Evolutionary conservation across 2,113 vertebrate species (phyloP).

Genomic region (Trichomycterus rosablanca): DNA sequence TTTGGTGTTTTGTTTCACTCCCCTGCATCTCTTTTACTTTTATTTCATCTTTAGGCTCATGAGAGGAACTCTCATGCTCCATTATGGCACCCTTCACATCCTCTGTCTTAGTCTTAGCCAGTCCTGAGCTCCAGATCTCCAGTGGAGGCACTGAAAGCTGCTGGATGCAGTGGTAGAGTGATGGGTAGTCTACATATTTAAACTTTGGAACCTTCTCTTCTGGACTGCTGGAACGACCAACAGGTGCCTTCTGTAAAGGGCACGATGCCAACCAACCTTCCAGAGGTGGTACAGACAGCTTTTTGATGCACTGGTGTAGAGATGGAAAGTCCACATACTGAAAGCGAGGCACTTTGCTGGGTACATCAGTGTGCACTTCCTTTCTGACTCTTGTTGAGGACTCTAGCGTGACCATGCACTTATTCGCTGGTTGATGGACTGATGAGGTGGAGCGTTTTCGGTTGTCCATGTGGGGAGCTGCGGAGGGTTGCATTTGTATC

Average conservation of each 20-base stretch:
- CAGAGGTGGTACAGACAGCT: conserved; percentile 50
- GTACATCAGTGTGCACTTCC: conserved; percentile 40
- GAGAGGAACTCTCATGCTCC: conserved; percentile 1
- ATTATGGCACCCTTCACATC: background rate
- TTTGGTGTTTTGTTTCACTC: too few species aligned
- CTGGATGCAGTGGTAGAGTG: conserved; percentile 55
- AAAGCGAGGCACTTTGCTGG: conserved; percentile 51
- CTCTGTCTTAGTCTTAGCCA: conserved; percentile 14
- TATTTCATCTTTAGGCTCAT: background rate
- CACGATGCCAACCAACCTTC: conserved; percentile 44
- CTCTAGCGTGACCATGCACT: background rate
- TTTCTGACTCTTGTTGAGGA: conserved; percentile 23
- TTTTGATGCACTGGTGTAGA: conserved; percentile 53
- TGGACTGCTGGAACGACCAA: conserved; percentile 20
- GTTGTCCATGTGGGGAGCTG: too few species aligned
- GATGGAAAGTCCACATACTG: conserved; percentile 55
- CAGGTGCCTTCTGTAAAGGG: conserved; percentile 19
- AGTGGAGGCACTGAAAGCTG: conserved; percentile 55
- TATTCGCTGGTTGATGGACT: conserved; percentile 12
- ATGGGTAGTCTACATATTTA: conserved; percentile 56
- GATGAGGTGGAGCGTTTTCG: conserved; percentile 17
- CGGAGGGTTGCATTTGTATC: too few species aligned
- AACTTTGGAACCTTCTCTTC: conserved; percentile 48
- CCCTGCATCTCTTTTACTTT: too few species aligned
- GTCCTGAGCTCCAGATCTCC: conserved; percentile 50